Conservation (phyloP, 2,797 vertebrate species). For the Fundulus diaphanus region DNA sequence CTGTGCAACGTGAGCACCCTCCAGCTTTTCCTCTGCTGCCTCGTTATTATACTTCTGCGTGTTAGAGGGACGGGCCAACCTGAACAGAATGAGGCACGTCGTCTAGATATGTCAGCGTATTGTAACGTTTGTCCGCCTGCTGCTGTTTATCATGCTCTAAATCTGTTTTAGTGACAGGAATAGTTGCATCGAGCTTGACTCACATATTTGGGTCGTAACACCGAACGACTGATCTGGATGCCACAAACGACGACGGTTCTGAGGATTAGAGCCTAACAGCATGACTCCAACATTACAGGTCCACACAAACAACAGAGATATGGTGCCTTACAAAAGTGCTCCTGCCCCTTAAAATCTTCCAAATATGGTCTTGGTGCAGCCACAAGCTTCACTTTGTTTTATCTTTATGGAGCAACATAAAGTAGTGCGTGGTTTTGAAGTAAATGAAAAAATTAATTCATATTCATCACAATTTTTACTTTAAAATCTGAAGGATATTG, state of each 20-base stretch:
- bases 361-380: background rate
- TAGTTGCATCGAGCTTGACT: slow-evolving; percentile 6
- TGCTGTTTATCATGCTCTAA: slow-evolving; percentile 26
- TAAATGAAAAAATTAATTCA: background rate
- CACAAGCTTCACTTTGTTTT: background rate
- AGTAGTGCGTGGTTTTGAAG: background rate
- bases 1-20: slow-evolving; percentile 12
- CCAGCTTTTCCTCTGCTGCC: slow-evolving; percentile 12
- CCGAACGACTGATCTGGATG: background rate
- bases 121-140: slow-evolving; percentile 24
- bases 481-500: background rate
- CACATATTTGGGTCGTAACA: slow-evolving; percentile 8
- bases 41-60: slow-evolving; percentile 29
- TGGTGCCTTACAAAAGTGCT: background rate
- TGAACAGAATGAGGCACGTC: slow-evolving; percentile 32
- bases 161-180: slow-evolving; percentile 12
- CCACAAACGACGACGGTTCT: background rate
- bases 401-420: background rate
- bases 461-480: background rate
- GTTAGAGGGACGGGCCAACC: slow-evolving; percentile 20
- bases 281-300: background rate
- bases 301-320: background rate
- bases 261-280: background rate
- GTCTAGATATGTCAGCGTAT: slow-evolving; percentile 19
- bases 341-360: background rate